Evolutionary conservation across 2,797 vertebrate genomes (phyloP), one percentile per base, ranked within the genome.

Genomic region (Pseudomugil tenellus): DNA sequence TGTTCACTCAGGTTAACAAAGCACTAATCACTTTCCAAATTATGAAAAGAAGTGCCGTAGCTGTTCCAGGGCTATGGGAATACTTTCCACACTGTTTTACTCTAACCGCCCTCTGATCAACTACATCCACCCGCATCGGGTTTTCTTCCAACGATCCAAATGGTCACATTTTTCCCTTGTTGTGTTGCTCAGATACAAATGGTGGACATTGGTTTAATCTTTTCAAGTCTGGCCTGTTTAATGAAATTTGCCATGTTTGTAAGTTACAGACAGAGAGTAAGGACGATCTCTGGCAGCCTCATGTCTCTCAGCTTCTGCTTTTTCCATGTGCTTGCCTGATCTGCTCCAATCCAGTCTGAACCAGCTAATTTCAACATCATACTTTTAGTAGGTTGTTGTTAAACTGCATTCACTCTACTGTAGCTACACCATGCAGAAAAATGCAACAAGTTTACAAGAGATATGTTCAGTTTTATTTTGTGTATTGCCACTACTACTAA

Each of bases 341-440:
- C 75, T 66, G 83, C 74, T 70, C 19, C 26, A 31, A 79, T 77
- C 80, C 52, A 53, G 83, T 80, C 83, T 79, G 58, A 60, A 79
- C 76, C 75, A 77, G 19, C 37, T 17, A 75, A 60, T 75, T 64
- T 74, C 72, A 83, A 60, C 74, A 67, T 67, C 41, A 28, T 60
- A 62, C 74, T 84, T 67, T 65, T 71, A 65, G 41, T 67, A 72
- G 70, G 65, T 60, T 35, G 73, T 66, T 57, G 82, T 84, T 68
- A 80, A 64, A 66, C 32, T 72, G 69, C 59, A 71, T 80, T 83
- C 58, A 67, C 75, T 73, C 77, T 81, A 28, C 8, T 52, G 49
- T 52, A 85, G 85, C 79, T 85, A 82, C 74, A 75, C 48, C 58
- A 66, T 31, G 59, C 70, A 66, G 52, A 77, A 56, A 23, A 25